Evolutionary conservation across 2,797 vertebrate genomes (phyloP), one percentile per base, ranked within the genome.

Genomic region (Netta rufina): DNA sequence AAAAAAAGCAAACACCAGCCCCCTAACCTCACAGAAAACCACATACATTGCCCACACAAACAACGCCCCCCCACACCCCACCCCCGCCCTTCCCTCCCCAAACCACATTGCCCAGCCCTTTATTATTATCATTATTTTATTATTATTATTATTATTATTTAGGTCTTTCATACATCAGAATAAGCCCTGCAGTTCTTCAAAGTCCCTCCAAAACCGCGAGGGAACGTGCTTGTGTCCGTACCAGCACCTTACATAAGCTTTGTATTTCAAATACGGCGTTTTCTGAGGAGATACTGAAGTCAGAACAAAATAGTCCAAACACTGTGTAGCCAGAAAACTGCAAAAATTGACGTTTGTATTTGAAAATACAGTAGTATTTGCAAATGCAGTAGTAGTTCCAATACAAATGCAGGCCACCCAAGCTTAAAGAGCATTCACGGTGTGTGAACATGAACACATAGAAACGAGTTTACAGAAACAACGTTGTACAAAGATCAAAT

Each of bases 381-480:
- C 41, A 49, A 45, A 38, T 8, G 21, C 6, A 14, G 8, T 27
- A 27, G 15, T 38, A 4, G 8, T 69, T 75, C 67, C 22, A n/a
- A 21, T 11, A 10, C 2, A 10, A 19, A 18, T 18, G 11, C 43
- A 53, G 27, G 24, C 13, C 19, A 20, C 20, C 28, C 45, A 57
- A 71, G 38, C 30, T 69, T 74, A 30, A 38, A 5, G 32, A 84
- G 8, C 7, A 10, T 53, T 51, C 32, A 28, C 25, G 5, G 4
- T 0, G 0, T 19, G 5, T 28, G 39, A 57, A 36, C 0, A 0
- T 14, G 53, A 75, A 33, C 20, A 9, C 0, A 1, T 22, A 38
- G 28, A 64, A 60, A 10, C 36, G 39, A 41, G 10, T 6, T 69
- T 79, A n/a, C 27, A 67, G 38, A 86, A 39, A 0, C 10, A 32